Percentiles rank a stretch among this genome's conserved stretches.
These are phyloP conservation scores for Cydia splendana DNA, from an alignment of 1,140 invertebrate genomes.

Conservation along the genomic window DNA sequence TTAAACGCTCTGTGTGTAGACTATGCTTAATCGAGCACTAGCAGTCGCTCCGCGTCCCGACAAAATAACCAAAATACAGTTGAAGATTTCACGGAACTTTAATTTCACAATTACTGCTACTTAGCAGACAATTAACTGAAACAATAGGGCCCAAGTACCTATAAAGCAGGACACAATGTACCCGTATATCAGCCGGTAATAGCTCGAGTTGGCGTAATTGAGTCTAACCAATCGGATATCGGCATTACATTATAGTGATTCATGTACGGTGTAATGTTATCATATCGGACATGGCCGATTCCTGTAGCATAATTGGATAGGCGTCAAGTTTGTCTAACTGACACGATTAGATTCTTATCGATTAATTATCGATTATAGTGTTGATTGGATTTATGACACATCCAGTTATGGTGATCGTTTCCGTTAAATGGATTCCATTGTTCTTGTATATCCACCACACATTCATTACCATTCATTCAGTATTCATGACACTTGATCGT, in stretches of 20 bases:
- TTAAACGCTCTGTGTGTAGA: neutral
- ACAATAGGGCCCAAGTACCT: conserved; percentile 31
- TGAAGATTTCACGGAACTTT: neutral
- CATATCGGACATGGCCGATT: conserved; percentile 17
- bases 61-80: neutral
- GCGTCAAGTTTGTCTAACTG: neutral
- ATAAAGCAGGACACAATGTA: conserved; percentile 28
- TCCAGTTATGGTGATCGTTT: neutral
- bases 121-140: neutral
- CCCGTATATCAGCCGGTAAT: conserved; percentile 60
- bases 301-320: neutral
- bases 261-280: conserved; percentile 43
- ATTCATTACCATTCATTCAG: too few species aligned
- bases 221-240: conserved; percentile 56
- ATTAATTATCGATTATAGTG: conserved; percentile 10
- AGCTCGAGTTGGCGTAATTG: conserved; percentile 60
- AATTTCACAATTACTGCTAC: conserved; percentile 13
- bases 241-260: conserved; percentile 52
- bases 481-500: too few species aligned
- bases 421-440: neutral
- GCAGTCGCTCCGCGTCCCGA: neutral
- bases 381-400: neutral
- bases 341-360: conserved; percentile 22
- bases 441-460: neutral
- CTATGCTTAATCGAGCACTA: neutral